Evolutionary conservation across 1,140 invertebrate genomes (phyloP), one percentile per base, ranked within the genome.

Genomic region (Cotesia typhae): DNA sequence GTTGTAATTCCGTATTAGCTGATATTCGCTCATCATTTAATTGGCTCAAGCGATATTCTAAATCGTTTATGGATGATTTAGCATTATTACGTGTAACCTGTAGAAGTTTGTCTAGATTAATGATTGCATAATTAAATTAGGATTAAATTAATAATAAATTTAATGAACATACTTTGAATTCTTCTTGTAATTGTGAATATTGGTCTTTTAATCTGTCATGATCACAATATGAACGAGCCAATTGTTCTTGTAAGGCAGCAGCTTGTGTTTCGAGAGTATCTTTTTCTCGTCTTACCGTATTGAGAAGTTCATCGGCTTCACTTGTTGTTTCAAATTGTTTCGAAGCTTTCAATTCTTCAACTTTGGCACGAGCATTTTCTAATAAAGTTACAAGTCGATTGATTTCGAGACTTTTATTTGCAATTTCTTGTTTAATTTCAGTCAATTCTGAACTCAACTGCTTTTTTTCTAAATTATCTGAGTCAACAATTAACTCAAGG

Each of bases 11-110:
- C 12, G 90, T 89, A 67, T 90, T 88, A 9, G 95, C 81, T 10
- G 91, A 89, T 0, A 89, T 78, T 67, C 92, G 92, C 76, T 96
- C 94, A 28, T 91, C 89, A 17, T 91, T 90, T 63, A 93, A 76
- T 78, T 92, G 91, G 64, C 93, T 91, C 36, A 93, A 82, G 74
- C 93, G 91, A 78, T 92, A 94, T 80, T 97, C 93, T 63, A 96
- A 83, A 77, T 95, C 93, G 7, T 91, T 91, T 57, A 95, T 89
- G 10, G 92, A 92, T 4, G 91, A 93, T 81, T 95, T 95, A 10
- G 94, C 92, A 83, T 93, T 95, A 77, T 94, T 95, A 76, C 93
- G 90, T 0, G 91, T 90, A 47, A 93, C 88, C 88, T 91, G 72
- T 28, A 80, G 6, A 52, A 67, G 6, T 47, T 7, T 60, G 36